These are phyloP conservation scores for Harpalus rufipes DNA, from an alignment of 2,888 invertebrate genomes.

Conservation along the genomic window DNA sequence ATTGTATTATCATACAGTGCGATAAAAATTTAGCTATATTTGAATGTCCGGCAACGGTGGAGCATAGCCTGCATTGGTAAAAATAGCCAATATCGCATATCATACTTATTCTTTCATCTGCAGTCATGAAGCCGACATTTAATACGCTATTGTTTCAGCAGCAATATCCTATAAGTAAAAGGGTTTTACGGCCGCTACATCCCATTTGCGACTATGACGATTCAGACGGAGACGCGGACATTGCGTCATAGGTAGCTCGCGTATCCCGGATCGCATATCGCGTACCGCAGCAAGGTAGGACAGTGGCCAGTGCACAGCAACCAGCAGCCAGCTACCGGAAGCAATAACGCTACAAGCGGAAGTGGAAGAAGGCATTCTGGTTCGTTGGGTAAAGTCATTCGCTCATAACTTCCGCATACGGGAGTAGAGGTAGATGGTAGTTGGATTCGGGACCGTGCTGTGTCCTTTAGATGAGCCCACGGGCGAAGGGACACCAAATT, in stretches of 20 bases:
- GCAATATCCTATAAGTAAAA: slow-evolving; percentile 3
- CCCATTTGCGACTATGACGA: slow-evolving; percentile 4
- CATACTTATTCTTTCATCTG: slow-evolving; percentile 6
- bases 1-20: background rate
- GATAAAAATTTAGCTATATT: background rate
- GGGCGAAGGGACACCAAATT: background rate
- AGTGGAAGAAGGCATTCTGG: slow-evolving; percentile 63
- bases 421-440: background rate
- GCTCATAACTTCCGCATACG: slow-evolving; percentile 61
- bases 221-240: background rate
- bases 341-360: slow-evolving; percentile 62
- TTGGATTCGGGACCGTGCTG: background rate
- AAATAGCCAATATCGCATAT: slow-evolving; percentile 6
- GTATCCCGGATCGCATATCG: too few species aligned
- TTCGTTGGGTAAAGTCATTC: slow-evolving; percentile 64
- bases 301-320: slow-evolving; percentile 26
- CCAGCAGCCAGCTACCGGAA: slow-evolving; percentile 32
- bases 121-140: background rate
- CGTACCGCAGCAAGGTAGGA: slow-evolving; percentile 34
- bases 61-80: background rate
- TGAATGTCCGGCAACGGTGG: background rate
- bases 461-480: slow-evolving; percentile 7
- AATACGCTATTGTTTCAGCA: background rate
- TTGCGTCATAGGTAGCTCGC: background rate
- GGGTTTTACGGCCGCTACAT: background rate